Evolutionary conservation across 2,113 vertebrate species (phyloP), one percentile per base, ranked within the genome.

Genomic region (Spizaetus ornatus): DNA sequence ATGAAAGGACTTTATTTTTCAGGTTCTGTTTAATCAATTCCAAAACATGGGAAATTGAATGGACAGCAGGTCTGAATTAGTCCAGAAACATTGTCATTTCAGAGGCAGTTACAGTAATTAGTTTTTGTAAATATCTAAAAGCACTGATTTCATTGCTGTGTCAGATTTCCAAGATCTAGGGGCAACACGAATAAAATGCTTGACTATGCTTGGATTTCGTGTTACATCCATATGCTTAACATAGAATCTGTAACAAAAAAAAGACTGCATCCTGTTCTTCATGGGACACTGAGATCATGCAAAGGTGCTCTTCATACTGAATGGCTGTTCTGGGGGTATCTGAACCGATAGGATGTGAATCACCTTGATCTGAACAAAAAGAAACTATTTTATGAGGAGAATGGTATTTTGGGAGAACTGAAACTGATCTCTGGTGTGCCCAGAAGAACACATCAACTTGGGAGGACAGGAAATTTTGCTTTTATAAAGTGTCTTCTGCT

Each of bases 111-210:
- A 16, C 1, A 61, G 52, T 48, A 34, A 59, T 43, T n/a, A 17
- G 34, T 13, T 58, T 63, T 38, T 66, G 20, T 26, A 48, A 61
- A 53, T 66, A 53, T 7, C 42, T 70, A 23, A 45, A 91, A 71
- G 12, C 14, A 40, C 7, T 0, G 0, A 12, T 70, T 56, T 52
- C 0, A 23, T 48, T 11, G 4, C 9, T 70, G 14, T 50, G 47
- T 81, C 47, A 56, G 21, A 45, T 78, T 76, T 74, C 40, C 16
- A 34, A 13, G 47, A n/a, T 70, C 7, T 34, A 61, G 63, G 16
- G 21, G 40, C 40, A 78, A 0, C 32, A 74, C 13, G 23, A 43
- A 1, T 78, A 16, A 82, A 50, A 74, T 53, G 25, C 23, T 83
- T 65, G 58, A 25, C 21, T 43, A 0, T 22, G 21, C 31, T 78